phyloP scores from a whole-genome alignment of 2,888 invertebrate species.

The Andricus quercusramuli region DNA sequence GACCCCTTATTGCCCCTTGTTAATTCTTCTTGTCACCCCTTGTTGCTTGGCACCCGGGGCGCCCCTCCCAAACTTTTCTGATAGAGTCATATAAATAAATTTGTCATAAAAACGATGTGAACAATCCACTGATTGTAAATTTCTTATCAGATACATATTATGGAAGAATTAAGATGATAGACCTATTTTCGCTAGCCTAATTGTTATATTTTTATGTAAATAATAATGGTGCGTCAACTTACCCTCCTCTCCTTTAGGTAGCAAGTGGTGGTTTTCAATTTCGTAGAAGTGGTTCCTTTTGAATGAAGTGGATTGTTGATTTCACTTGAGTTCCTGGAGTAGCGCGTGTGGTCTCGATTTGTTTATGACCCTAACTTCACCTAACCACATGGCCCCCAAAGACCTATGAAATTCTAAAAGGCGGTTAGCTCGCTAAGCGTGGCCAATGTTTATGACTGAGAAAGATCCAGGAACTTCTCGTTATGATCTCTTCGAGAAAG shows the following conservation, averaged over 20 bases:
- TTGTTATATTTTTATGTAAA: no score
- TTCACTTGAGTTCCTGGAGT: constrained; percentile 11
- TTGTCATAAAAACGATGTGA: no score
- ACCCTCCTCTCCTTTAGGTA: neutral
- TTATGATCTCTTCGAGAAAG: constrained; percentile 25
- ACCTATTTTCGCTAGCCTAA: no score
- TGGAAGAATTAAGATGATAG: no score
- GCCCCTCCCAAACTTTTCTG: no score
- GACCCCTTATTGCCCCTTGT: no score
- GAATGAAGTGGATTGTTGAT: neutral
- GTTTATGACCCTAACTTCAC: constrained; percentile 25
- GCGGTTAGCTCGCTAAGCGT: constrained; percentile 26
- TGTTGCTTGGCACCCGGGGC: no score
- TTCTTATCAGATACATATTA: no score
- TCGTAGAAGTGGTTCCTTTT: constrained; percentile 5
- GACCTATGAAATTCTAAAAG: constrained; percentile 37
- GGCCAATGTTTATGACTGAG: constrained; percentile 35
- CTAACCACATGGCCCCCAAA: constrained; percentile 36
- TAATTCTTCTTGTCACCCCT: no score
- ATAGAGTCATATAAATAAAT: no score
- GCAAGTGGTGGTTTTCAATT: constrained; percentile 7
- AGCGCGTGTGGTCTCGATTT: constrained; percentile 34
- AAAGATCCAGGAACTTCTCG: constrained; percentile 35
- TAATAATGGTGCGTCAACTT: no score
- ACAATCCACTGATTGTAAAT: no score